A percentile compares a stretch with the other conserved stretches of the same genome.
Evolutionary conservation across 2,888 invertebrate species (phyloP).

Genomic region (Protophormia terraenovae): DNA sequence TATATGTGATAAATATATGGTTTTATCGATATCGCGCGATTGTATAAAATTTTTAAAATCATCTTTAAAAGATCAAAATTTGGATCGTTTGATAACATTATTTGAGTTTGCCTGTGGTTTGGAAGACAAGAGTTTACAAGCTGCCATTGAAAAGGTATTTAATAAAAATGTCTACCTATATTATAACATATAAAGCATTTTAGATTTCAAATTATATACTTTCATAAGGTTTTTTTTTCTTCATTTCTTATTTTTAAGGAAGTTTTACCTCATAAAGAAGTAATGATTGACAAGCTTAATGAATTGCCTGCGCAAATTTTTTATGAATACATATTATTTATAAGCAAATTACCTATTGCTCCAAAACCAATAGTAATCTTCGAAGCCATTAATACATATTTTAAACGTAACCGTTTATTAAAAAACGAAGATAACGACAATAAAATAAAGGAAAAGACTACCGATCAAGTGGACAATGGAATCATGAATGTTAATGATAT

Average conservation of each 20-base stretch:
- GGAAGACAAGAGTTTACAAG: background rate
- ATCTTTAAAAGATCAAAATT: background rate
- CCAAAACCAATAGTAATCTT: background rate
- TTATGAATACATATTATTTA: background rate
- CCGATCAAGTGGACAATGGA: background rate
- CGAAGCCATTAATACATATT: background rate
- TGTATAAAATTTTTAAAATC: background rate
- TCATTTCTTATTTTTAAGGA: slow-evolving; percentile 1
- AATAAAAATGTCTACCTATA: background rate
- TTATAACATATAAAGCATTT: too few species aligned
- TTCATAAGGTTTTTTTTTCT: too few species aligned
- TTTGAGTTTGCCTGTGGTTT: background rate
- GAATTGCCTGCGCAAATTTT: background rate
- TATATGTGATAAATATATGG: slow-evolving; percentile 29
- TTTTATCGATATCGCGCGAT: background rate
- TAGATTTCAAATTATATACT: too few species aligned
- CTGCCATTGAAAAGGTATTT: background rate
- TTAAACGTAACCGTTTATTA: background rate
- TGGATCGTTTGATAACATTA: background rate
- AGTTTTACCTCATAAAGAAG: background rate
- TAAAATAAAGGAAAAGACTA: background rate
- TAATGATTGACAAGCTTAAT: background rate
- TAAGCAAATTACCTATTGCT: background rate
- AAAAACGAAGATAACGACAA: background rate
- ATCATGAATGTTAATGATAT: background rate